Percentiles rank a stretch among this genome's conserved stretches.
phyloP scores from a whole-genome alignment of 2,797 vertebrate genomes.

The Phataginus tetradactyla region DNA sequence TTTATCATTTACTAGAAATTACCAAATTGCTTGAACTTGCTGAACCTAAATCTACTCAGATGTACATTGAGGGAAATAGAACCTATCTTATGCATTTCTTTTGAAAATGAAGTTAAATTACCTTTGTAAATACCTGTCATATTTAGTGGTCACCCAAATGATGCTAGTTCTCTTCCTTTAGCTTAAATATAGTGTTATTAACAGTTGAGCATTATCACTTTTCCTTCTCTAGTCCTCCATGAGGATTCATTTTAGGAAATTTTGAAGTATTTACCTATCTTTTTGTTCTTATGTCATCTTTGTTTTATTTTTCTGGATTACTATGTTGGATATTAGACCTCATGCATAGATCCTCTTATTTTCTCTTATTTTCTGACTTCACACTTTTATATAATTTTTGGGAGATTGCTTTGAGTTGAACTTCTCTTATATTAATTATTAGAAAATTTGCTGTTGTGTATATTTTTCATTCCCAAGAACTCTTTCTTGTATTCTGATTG shows the following conservation, averaged over 20 bases:
- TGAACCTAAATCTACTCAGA: neutral
- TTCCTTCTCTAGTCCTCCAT: neutral
- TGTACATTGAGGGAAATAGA: neutral
- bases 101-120: neutral
- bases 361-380: neutral
- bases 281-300: neutral
- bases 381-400: neutral
- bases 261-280: neutral
- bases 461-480: neutral
- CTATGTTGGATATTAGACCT: neutral
- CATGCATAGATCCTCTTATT: neutral
- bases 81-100: neutral
- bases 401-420: neutral
- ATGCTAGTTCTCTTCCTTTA: neutral
- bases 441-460: neutral
- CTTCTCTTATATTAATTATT: neutral
- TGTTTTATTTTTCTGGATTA: neutral
- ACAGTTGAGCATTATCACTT: neutral
- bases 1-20: neutral
- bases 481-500: neutral
- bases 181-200: neutral
- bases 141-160: neutral
- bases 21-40: neutral
- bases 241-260: neutral
- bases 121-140: neutral